Evolutionary conservation across 1,140 invertebrate genomes (phyloP), one percentile per base, ranked within the genome.

Genomic region (Belonocnema kinseyi): DNA sequence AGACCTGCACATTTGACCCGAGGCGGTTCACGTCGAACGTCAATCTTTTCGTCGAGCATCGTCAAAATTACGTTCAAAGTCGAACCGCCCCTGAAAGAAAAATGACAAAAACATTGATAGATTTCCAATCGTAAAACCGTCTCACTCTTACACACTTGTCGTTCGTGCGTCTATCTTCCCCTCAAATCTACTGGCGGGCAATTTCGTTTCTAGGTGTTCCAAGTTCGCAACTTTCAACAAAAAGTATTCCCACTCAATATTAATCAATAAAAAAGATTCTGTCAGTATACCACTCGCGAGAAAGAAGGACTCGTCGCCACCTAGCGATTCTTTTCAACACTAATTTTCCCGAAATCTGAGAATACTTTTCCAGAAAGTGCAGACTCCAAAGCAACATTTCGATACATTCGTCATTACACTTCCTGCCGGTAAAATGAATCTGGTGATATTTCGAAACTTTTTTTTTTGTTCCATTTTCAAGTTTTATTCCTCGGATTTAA

Each of bases 181-280:
- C 85, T 85, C 84, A 84, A 87, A 87, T 84, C 83, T 81, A 83
- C 89, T 87, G 87, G 85, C 88, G 85, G 84, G 85, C 74, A 80
- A 80, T 80, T 77, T 75, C 73, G 76, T 72, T 75, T 12, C 40
- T 74, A 16, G 75, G 73, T 19, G 16, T 72, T 72, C 74, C 66
- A 26, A 19, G 52, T 2, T 2, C n/a, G n/a, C 33, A 53, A 73
- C 72, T 54, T 54, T 73, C n/a, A 51, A 52, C n/a, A 3, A 56
- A 56, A 56, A 56, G 14, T 19, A 56, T 21, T 74, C 40, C 56
- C 12, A 26, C 3, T 56, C 33, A 3, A 46, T 75, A 26, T 75
- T 70, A 7, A 21, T 7, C 14, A 26, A 33, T 0, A 26, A 46
- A 46, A 46, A 33, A 33, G 26, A 33, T 33, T 33, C 26, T 33